Base-by-base conservation (phyloP, 2,888 invertebrate genomes). In the Caenorhabditis panamensis region DNA sequence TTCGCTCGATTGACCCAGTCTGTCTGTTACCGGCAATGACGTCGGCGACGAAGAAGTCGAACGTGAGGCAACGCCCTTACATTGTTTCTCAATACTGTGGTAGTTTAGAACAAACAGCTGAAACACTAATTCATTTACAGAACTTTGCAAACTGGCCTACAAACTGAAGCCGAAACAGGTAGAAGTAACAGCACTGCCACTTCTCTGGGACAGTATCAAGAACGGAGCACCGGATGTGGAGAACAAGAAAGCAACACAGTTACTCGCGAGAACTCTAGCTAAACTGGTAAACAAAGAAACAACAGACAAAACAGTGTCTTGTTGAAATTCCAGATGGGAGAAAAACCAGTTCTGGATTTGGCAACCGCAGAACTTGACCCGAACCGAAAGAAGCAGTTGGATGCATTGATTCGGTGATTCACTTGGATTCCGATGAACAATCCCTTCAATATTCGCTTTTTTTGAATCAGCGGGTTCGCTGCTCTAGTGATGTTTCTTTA, bases 121-220 rank as follows among this genome's bases (percentile, higher is more conserved):
- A n/a, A n/a, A n/a, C 11, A 56, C n/a, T 11, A 9, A 41, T 13
- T 3, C 41, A 41, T 16, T 11, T 2, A 11, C 51, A 80, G 86
- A 83, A 56, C 67, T 86, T 51, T 82, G 77, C 68, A 79, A 75
- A n/a, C 28, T 78, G 22, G 78, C 82, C 13, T 79, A 86, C 51
- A 68, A 61, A 22, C 51, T 37, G 1, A 82, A 83, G 59, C 86
- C 86, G 8, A 86, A 85, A 24, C 86, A 86, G 75, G 86, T 86
- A 0, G 86, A 85, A 72, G 82, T 84, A 1, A 75, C 67, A 28
- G 83, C 84, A 9, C 62, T 86, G n/a, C 84, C 86, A 4, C 56
- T 84, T 22, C 79, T 86, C 1, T 84, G 82, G 79, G 84, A 86
- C 5, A 68, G 63, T 36, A 22, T 86, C n/a, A 80, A 80, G 53